Conservation (phyloP, 2,888 invertebrate genomes). For the Thera britannica region DNA sequence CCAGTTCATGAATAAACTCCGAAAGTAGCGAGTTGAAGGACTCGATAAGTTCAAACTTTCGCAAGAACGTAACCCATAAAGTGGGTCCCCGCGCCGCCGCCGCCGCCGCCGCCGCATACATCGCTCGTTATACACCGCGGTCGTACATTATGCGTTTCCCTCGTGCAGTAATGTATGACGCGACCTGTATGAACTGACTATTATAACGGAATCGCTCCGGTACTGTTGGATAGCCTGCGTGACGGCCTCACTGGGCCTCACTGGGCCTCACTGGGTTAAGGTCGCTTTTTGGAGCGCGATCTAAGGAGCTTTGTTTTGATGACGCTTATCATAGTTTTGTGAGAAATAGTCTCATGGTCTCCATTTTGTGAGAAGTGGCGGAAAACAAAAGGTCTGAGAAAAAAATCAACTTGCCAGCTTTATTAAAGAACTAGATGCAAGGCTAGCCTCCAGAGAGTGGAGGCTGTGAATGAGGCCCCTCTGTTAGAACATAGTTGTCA, state of each 20-base stretch:
- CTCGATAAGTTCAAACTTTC: slow-evolving; percentile 15
- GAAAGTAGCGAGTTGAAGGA: slow-evolving; percentile 2
- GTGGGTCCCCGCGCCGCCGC: background rate
- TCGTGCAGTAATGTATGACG: slow-evolving; percentile 1
- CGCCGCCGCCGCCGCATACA: slow-evolving; percentile 1
- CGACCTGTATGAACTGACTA: background rate
- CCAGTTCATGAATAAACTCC: slow-evolving; percentile 4
- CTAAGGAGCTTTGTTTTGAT: slow-evolving; percentile 7
- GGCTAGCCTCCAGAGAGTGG: background rate
- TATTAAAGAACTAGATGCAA: background rate
- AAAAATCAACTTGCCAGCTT: too few relatives aligned
- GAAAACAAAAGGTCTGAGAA: too few relatives aligned
- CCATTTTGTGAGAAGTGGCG: too few relatives aligned
- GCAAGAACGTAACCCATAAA: slow-evolving; percentile 5
- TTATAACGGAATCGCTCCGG: background rate
- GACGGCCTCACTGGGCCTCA: background rate
- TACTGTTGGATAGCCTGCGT: slow-evolving; percentile 2
- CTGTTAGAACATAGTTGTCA: background rate
- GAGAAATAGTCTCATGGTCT: background rate
- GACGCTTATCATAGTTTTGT: background rate
- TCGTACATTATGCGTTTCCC: background rate
- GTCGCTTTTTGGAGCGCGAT: slow-evolving; percentile 9
- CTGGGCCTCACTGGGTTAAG: slow-evolving; percentile 28
- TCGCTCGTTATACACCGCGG: slow-evolving; percentile 4
- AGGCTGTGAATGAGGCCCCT: slow-evolving; percentile 4